These are phyloP conservation scores for Ophion obscuratus DNA, from an alignment of 2,888 invertebrate genomes.

Conservation along the genomic window DNA sequence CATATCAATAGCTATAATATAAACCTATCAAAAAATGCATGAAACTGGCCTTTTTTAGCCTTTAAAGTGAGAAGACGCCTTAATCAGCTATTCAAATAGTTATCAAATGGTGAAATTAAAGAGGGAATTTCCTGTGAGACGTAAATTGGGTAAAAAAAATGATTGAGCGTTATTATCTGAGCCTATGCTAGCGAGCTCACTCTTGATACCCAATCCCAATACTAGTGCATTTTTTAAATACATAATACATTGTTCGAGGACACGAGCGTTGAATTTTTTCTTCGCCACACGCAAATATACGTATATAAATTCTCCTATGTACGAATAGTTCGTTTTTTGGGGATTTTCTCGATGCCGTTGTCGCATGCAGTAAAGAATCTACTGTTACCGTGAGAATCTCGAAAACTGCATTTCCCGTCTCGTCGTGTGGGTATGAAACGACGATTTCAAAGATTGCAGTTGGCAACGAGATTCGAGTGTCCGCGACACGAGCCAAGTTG, in stretches of 20 bases:
- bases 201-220: too few species aligned
- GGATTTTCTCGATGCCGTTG: slow-evolving; percentile 1
- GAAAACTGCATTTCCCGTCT: slow-evolving; percentile 17
- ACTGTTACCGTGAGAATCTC: slow-evolving; percentile 24
- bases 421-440: slow-evolving; percentile 14
- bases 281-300: background rate
- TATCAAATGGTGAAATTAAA: background rate
- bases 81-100: background rate
- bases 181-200: too few species aligned
- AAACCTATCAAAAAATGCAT: too few species aligned
- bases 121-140: background rate
- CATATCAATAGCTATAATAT: too few species aligned
- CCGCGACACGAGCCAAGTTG: slow-evolving; percentile 70
- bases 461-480: slow-evolving; percentile 71
- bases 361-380: background rate
- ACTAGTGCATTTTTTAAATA: background rate
- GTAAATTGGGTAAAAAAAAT: too few species aligned
- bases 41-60: too few species aligned
- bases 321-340: background rate
- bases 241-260: background rate
- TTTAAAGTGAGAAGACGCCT: too few species aligned
- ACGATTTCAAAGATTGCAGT: slow-evolving; percentile 71
- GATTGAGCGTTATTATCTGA: too few species aligned
- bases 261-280: background rate
- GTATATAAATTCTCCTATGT: background rate